A percentile compares a stretch with the other conserved stretches of the same genome.
Conservation (phyloP, 1,140 invertebrate genomes). For the Spodoptera litura region DNA sequence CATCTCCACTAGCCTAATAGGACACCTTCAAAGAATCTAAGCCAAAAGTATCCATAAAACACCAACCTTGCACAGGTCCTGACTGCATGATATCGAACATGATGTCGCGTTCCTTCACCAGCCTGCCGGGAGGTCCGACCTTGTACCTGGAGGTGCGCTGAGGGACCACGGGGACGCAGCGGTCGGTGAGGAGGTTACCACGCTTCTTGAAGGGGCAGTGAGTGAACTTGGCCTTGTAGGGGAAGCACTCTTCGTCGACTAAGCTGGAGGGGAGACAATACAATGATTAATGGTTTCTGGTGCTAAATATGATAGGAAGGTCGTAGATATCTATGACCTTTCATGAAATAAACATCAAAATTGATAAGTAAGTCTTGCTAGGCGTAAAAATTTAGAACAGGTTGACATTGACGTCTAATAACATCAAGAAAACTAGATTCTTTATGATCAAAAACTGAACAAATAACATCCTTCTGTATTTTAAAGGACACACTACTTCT, state of each 20-base stretch:
- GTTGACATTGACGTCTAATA: no score
- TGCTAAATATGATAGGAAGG: no score
- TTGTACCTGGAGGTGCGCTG: constrained; percentile 89
- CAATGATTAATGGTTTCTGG: not conserved
- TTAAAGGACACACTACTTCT: no score
- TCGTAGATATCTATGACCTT: no score
- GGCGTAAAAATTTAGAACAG: no score
- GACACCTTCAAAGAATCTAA: no score
- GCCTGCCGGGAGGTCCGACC: constrained; percentile 93
- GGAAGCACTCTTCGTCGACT: constrained; percentile 93
- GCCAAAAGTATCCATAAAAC: not conserved
- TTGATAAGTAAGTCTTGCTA: no score
- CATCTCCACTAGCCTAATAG: no score
- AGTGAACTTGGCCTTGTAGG: constrained; percentile 88
- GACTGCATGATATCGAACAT: constrained; percentile 96
- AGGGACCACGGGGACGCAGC: constrained; percentile 83
- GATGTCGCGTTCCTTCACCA: constrained; percentile 93
- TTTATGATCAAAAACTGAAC: no score
- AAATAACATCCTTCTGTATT: no score
- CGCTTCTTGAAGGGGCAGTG: constrained; percentile 87
- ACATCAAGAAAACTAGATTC: no score
- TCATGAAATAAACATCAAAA: no score
- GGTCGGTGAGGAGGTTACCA: constrained; percentile 83
- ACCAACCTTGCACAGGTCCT: constrained; percentile 96
- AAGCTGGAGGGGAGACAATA: constrained; percentile 85